Percentiles rank a stretch among this genome's conserved stretches.
phyloP scores from a whole-genome alignment of 2,113 vertebrate species.

The Sinocyclocheilus anshuiensis region DNA sequence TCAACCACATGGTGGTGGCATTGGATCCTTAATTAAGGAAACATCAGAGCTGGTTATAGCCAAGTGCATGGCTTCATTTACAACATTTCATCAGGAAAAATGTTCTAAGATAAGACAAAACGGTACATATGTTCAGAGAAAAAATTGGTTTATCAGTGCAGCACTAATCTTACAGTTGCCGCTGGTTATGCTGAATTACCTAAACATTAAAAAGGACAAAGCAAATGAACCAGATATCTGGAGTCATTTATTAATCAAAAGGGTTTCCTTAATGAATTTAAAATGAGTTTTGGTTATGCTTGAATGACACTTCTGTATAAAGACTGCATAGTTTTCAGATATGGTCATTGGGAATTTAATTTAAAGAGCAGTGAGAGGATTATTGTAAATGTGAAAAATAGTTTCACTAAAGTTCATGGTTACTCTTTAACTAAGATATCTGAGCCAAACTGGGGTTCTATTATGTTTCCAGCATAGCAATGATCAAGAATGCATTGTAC shows the following conservation, averaged over 20 bases:
- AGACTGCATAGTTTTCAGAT: constrained; percentile 19
- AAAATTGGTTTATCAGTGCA: neutral
- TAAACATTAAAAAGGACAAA: neutral
- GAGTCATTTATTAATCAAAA: constrained; percentile 10
- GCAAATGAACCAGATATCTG: neutral
- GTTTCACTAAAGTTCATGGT: neutral
- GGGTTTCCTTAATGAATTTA: neutral
- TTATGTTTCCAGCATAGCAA: constrained; percentile 11
- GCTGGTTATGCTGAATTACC: neutral
- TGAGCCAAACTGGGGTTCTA: neutral
- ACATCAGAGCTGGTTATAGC: neutral
- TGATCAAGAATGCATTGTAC: neutral
- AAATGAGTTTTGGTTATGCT: constrained; percentile 20
- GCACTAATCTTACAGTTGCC: neutral
- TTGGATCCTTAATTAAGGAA: constrained; percentile 36
- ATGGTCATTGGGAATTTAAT: neutral
- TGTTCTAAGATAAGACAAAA: neutral
- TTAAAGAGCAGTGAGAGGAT: neutral
- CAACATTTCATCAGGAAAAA: neutral
- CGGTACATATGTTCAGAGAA: neutral
- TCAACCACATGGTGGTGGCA: constrained; percentile 59
- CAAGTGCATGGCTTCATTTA: neutral
- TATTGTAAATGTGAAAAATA: neutral
- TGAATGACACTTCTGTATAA: neutral
- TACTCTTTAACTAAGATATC: constrained; percentile 14